These are phyloP conservation scores for Chloropsis cyanopogon DNA, from an alignment of 2,113 vertebrate genomes.

Conservation along the genomic window DNA sequence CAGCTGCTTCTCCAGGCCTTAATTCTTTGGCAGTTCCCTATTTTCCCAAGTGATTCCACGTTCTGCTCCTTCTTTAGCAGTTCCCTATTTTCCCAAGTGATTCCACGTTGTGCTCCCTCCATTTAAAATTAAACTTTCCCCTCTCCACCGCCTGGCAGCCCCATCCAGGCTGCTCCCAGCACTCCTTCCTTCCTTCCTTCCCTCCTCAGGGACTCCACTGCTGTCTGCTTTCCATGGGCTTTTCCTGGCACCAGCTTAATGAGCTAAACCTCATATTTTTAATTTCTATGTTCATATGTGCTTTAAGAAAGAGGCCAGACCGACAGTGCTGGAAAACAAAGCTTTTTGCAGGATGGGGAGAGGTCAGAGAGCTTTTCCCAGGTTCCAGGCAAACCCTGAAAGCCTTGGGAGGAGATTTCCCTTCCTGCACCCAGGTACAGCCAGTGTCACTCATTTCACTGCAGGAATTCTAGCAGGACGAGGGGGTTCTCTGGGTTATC, in stretches of 20 bases:
- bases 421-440: accelerated
- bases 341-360: not conserved
- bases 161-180: not conserved
- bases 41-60: not conserved
- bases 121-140: not conserved
- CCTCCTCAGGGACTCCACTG: not conserved
- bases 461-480: not conserved
- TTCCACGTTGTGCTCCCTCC: not conserved
- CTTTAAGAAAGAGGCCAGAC: not conserved
- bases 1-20: not conserved
- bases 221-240: not conserved
- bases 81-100: not conserved
- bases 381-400: accelerated
- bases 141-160: not conserved
- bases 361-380: not conserved
- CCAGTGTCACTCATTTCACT: not conserved
- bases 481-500: too few species aligned
- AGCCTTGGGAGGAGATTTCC: not conserved
- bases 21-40: not conserved
- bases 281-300: not conserved
- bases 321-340: not conserved
- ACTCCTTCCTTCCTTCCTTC: not conserved
- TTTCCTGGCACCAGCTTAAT: not conserved
- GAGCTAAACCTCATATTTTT: not conserved
- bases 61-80: too few species aligned